Evolutionary conservation across 2,113 vertebrate genomes (phyloP).

Genomic region (Mastomys natalensis): DNA sequence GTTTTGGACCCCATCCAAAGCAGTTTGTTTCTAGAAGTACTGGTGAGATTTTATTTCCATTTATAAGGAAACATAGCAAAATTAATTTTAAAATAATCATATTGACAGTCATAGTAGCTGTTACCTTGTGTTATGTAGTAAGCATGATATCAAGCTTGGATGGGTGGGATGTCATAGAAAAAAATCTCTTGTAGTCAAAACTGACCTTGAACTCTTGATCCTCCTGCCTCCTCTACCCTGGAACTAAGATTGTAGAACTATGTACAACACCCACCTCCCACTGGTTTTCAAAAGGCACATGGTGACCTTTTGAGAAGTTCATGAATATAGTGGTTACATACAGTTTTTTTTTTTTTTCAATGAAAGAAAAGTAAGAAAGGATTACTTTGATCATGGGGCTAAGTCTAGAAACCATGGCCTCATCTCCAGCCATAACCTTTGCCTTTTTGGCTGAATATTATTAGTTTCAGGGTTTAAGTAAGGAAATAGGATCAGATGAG

Average conservation of each 20-base stretch:
- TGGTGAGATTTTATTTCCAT: slow-evolving; percentile 68
- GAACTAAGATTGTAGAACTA: neutral
- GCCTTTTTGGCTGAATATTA: neutral
- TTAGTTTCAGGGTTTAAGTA: neutral
- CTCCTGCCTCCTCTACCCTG: neutral
- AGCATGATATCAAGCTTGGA: neutral
- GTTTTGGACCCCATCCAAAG: slow-evolving; percentile 71
- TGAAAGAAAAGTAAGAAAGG: slow-evolving; percentile 39
- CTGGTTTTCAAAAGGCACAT: slow-evolving; percentile 18
- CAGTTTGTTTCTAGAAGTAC: slow-evolving; percentile 78
- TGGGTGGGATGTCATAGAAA: neutral
- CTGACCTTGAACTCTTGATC: neutral
- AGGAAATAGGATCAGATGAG: neutral
- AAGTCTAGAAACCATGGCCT: neutral
- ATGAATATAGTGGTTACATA: neutral
- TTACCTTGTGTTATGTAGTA: slow-evolving; percentile 5
- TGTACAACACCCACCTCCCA: neutral
- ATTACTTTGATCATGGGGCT: neutral
- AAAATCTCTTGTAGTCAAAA: neutral
- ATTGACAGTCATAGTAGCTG: neutral
- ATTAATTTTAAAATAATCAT: slow-evolving; percentile 64
- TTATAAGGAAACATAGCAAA: slow-evolving; percentile 62
- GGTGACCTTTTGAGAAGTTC: neutral
- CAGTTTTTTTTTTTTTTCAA: neutral
- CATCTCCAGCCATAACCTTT: neutral